phyloP scores from a whole-genome alignment of 2,888 invertebrate genomes.

The Meliscaeva auricollis region DNA sequence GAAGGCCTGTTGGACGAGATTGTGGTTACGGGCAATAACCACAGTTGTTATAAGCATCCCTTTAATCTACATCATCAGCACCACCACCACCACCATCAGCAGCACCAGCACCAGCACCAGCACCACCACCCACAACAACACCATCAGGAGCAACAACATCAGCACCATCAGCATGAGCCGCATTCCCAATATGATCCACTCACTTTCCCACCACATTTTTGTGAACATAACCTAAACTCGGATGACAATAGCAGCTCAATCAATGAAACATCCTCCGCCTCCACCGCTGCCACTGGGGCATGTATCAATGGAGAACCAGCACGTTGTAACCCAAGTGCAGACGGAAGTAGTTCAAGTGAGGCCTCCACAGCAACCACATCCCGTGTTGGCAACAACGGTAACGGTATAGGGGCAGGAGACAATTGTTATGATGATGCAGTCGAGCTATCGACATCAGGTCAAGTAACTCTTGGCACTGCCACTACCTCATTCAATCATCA shows the following conservation, averaged over 20 bases:
- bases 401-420: constrained; percentile 36
- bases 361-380: constrained; percentile 76
- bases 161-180: constrained; percentile 68
- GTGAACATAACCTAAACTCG: constrained; percentile 82
- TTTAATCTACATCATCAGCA: constrained; percentile 50
- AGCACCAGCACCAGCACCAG: constrained; percentile 59
- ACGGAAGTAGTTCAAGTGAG: constrained; percentile 76
- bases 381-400: constrained; percentile 36
- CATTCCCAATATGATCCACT: constrained; percentile 81
- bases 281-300: constrained; percentile 70
- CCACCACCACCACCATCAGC: constrained; percentile 11
- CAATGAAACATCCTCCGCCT: constrained; percentile 78
- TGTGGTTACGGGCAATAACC: constrained; percentile 81
- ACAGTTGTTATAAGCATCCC: constrained; percentile 76
- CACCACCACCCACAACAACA: constrained; percentile 77
- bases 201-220: constrained; percentile 83
- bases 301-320: constrained; percentile 42
- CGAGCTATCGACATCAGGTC: constrained; percentile 71
- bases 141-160: constrained; percentile 72
- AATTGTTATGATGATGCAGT: constrained; percentile 61
- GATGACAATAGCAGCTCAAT: constrained; percentile 81
- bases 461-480: constrained; percentile 68
- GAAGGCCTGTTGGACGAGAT: constrained; percentile 84
- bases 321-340: constrained; percentile 55
- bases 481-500: constrained; percentile 81